phyloP scores from a whole-genome alignment of 1,140 invertebrate genomes.

The Oncopodura yosiiana region DNA sequence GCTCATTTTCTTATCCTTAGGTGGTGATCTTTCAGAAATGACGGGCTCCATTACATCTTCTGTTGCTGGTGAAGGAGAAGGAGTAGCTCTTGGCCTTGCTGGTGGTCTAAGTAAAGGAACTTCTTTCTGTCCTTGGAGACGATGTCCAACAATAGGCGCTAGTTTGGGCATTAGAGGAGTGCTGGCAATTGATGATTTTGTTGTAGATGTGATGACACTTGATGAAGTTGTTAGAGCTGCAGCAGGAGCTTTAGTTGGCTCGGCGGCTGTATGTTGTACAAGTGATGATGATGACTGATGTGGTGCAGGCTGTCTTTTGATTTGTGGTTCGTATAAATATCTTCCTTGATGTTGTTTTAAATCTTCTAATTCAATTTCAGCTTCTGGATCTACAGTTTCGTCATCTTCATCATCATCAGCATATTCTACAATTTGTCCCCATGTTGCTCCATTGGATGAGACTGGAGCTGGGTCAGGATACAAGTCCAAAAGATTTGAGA shows the following conservation, averaged over 20 bases:
- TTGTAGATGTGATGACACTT: neutral
- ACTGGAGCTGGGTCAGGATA: constrained; percentile 5
- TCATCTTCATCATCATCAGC: constrained; percentile 20
- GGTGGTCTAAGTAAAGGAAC: constrained; percentile 50
- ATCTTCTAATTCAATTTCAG: constrained; percentile 27
- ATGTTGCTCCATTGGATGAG: neutral
- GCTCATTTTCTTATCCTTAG: constrained; percentile 38
- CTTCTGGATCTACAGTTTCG: constrained; percentile 11
- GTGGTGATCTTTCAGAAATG: constrained; percentile 29
- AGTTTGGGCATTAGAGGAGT: constrained; percentile 13
- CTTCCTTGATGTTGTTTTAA: constrained; percentile 17
- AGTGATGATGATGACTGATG: neutral
- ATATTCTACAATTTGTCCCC: constrained; percentile 22
- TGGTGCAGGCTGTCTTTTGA: neutral
- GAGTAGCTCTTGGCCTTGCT: constrained; percentile 42
- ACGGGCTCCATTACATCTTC: constrained; percentile 38
- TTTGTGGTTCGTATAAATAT: neutral
- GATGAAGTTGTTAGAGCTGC: constrained; percentile 1
- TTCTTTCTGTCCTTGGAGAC: constrained; percentile 48
- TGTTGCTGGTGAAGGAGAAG: constrained; percentile 9
- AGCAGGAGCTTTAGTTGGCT: neutral
- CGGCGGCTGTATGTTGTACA: neutral
- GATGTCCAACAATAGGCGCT: neutral
- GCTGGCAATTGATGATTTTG: constrained; percentile 18
- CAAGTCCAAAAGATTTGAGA: constrained; percentile 13